Conservation (phyloP, 37 sponge, comb jelly and placozoan species). For the Hormiphora californensis region DNA sequence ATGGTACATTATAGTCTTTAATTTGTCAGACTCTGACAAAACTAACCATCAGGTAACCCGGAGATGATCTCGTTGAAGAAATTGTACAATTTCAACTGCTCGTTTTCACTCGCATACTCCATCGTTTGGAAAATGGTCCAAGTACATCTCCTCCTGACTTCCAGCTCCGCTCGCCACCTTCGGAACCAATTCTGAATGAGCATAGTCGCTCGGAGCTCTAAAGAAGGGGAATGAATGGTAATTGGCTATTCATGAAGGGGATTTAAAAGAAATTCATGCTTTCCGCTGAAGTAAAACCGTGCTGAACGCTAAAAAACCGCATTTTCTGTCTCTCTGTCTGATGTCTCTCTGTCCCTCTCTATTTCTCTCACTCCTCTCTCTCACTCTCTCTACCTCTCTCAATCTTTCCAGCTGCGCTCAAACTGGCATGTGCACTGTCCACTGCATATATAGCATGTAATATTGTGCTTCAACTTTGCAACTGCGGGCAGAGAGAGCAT, state of each 20-base stretch:
- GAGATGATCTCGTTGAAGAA: conserved; percentile 43
- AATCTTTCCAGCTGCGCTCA: too few species aligned
- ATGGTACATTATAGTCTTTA: too few species aligned
- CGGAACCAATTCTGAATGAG: conserved; percentile 54
- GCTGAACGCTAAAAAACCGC: too few species aligned
- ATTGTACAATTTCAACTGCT: conserved; percentile 55
- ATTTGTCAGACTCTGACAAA: neutral
- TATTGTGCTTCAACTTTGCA: too few species aligned
- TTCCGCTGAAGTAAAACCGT: too few species aligned
- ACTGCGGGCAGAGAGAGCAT: too few species aligned
- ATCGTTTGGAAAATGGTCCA: conserved; percentile 53
- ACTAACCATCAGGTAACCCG: conserved; percentile 27
- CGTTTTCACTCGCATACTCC: conserved; percentile 55
- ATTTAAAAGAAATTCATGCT: neutral
- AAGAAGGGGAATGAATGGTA: neutral
- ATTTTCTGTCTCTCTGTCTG: too few species aligned
- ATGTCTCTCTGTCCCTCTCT: too few species aligned
- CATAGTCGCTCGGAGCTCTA: conserved; percentile 31
- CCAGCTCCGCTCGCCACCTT: conserved; percentile 42
- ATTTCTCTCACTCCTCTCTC: too few species aligned
- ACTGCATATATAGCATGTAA: too few species aligned
- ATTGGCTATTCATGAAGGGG: neutral
- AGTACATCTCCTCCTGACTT: conserved; percentile 43
- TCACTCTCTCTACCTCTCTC: too few species aligned
- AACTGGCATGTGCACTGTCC: too few species aligned